Evolutionary conservation across 2,888 invertebrate species (phyloP), one percentile per base, ranked within the genome.

Genomic region (Cheilosia soror): DNA sequence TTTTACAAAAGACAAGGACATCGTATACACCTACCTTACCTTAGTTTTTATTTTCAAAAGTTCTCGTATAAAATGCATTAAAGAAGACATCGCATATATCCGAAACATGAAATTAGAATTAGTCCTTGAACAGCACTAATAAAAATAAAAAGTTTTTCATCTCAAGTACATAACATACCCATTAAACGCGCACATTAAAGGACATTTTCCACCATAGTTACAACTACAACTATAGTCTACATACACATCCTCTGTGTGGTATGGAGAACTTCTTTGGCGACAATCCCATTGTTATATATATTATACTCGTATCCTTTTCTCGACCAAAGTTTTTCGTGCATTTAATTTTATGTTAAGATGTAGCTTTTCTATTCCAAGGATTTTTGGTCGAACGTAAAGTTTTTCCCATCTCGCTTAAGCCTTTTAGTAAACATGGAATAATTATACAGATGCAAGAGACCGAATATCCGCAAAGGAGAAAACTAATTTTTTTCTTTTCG

Each of bases 41-140:
- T 40, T 27, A 33, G 53, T 20, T 37, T 40, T 42, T 53, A 42
- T 66, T 44, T 47, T 4, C 31, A 11, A 69, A 58, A 79, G 58
- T 65, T 42, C 33, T 25, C 60, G 13, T 31, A 62, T 47, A 75
- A 80, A 80, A 62, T 80, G 75, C 80, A 80, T 75, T 80, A 55
- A 55, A 62, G 42, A 37, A 42, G 60, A 75, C 71, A 63, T 63
- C 25, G 47, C 47, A 71, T 53, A 55, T 62, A 73, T 73, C 58
- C 60, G 62, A 62, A 73, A 75, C 75, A 80, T 57, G 75, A 55
- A 75, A 80, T 80, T 68, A 75, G 80, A 80, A 80, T 75, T 68
- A 80, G 62, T 75, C 75, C 72, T 79, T 72, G 79, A 72, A 53
- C 78, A 58, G 63, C 72, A 42, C 71, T 57, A 27, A 40, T 9